Evolutionary conservation across 2,888 invertebrate genomes (phyloP).

Genomic region (Lycia hirtaria): DNA sequence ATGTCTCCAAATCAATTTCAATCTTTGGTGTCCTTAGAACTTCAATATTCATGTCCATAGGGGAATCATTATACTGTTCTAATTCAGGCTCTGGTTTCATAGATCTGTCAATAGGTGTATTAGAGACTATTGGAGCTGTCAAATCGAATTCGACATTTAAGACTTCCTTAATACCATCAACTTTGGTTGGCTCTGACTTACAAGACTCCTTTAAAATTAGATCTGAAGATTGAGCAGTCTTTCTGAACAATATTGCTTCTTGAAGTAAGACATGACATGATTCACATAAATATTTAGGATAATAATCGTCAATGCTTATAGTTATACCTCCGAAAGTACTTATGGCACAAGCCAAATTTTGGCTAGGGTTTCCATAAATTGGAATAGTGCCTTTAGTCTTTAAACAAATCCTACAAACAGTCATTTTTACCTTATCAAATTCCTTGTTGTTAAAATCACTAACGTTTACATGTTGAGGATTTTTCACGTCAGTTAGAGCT

Average conservation of each 20-base stretch:
- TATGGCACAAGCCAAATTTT: constrained; percentile 59
- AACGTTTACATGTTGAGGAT: background rate
- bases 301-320: constrained; percentile 57
- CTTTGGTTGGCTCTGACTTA: background rate
- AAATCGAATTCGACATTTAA: no score
- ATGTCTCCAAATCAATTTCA: background rate
- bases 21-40: background rate
- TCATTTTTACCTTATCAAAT: constrained; percentile 19
- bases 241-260: constrained; percentile 70
- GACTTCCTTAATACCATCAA: background rate
- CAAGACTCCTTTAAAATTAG: constrained; percentile 49
- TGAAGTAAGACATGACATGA: constrained; percentile 63
- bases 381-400: constrained; percentile 68
- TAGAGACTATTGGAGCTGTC: no score
- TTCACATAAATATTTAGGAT: constrained; percentile 69
- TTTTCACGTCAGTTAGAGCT: background rate
- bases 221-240: constrained; percentile 71
- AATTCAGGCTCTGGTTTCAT: constrained; percentile 26
- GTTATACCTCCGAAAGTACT: constrained; percentile 60
- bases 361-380: constrained; percentile 54
- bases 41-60: constrained; percentile 18
- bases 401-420: constrained; percentile 69
- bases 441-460: background rate
- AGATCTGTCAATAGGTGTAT: background rate
- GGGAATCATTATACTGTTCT: constrained; percentile 35